phyloP scores from a whole-genome alignment of 2,113 vertebrate species.

The Neogale vison region DNA sequence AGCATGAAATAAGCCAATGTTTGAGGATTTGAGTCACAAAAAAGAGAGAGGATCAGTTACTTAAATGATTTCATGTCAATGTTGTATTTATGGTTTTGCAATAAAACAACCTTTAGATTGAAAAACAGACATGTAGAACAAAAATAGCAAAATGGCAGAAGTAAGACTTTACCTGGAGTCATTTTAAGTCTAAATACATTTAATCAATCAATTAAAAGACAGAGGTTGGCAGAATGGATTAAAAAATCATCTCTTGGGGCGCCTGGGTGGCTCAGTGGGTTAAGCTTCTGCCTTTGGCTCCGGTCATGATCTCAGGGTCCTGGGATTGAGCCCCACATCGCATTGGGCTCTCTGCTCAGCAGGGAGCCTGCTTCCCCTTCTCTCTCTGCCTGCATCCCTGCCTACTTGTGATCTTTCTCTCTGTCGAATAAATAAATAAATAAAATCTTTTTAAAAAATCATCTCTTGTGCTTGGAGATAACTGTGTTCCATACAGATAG shows the following conservation, averaged over 20 bases:
- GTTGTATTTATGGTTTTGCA: constrained; percentile 91
- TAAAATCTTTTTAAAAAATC: no score
- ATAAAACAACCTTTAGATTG: constrained; percentile 86
- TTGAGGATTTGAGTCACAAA: neutral
- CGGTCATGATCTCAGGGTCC: no score
- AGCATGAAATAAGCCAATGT: neutral
- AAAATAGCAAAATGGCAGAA: neutral
- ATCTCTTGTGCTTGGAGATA: neutral
- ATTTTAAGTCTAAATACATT: neutral
- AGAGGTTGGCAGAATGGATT: neutral
- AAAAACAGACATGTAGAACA: neutral
- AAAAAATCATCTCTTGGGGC: neutral
- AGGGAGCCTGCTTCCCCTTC: no score
- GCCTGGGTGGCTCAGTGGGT: no score
- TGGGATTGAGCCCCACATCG: no score
- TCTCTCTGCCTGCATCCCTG: no score
- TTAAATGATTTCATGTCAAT: constrained; percentile 88
- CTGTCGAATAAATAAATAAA: no score
- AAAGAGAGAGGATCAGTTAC: constrained; percentile 81
- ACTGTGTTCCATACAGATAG: neutral
- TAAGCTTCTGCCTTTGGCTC: no score
- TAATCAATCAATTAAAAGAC: neutral
- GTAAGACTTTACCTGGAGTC: neutral
- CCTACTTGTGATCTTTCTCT: no score
- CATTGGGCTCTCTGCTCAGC: no score